Conservation (phyloP, 2,888 invertebrate genomes). For the Onchidella celtica region DNA sequence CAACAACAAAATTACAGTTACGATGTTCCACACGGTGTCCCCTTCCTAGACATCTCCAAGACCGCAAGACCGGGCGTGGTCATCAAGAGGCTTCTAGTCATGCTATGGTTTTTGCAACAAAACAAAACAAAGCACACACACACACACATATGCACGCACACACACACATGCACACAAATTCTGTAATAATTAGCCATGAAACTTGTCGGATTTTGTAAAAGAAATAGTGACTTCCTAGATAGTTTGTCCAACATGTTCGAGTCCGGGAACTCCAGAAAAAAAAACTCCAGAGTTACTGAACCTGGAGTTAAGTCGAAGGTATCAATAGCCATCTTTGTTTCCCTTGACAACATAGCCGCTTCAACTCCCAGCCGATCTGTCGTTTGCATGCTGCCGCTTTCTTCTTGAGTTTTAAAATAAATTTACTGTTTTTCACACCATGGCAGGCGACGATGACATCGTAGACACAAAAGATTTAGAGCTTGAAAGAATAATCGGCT, state of each 20-base stretch:
- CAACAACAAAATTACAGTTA: too few relatives aligned
- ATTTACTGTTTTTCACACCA: neutral
- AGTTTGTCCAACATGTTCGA: too few relatives aligned
- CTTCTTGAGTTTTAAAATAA: neutral
- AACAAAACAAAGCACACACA: neutral
- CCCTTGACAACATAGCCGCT: constrained; percentile 49
- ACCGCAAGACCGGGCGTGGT: too few relatives aligned
- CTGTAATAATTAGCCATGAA: too few relatives aligned
- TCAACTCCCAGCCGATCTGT: neutral
- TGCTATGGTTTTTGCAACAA: too few relatives aligned
- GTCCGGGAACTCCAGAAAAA: too few relatives aligned
- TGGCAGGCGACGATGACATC: constrained; percentile 34
- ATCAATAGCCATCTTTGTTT: constrained; percentile 46
- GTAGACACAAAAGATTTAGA: constrained; percentile 60
- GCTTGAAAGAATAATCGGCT: constrained; percentile 67
- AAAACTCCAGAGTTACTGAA: neutral
- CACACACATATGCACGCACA: neutral
- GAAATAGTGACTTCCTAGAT: too few relatives aligned
- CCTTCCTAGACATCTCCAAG: too few relatives aligned
- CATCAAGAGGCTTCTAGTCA: too few relatives aligned
- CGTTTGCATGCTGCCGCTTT: neutral
- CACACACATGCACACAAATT: neutral
- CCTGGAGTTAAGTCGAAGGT: neutral
- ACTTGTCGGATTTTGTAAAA: too few relatives aligned
- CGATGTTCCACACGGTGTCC: too few relatives aligned